Evolutionary conservation across 2,113 vertebrate genomes (phyloP).

Genomic region (Myotis brandtii): DNA sequence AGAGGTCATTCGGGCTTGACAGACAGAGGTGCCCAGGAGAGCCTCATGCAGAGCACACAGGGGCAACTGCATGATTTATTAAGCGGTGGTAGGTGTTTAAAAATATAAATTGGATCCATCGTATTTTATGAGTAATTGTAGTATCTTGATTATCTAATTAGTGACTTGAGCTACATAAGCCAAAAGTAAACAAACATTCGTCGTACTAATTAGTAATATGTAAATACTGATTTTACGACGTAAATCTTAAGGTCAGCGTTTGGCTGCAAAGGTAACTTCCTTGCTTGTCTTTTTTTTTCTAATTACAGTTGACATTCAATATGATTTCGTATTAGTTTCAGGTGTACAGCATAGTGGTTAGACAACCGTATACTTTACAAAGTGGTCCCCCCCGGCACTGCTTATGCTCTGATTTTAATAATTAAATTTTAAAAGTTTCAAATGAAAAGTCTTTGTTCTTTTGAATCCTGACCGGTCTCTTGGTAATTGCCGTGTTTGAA

Average conservation of each 20-base stretch:
- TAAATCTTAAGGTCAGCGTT: background rate
- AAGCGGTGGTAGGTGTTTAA: conserved; percentile 8
- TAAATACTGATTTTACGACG: background rate
- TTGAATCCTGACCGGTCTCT: conserved; percentile 54
- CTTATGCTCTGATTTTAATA: background rate
- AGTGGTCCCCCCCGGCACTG: background rate
- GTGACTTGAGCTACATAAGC: background rate
- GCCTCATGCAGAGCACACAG: background rate
- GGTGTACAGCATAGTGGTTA: background rate
- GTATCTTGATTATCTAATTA: background rate
- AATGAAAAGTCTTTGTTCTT: conserved; percentile 18
- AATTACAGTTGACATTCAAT: background rate
- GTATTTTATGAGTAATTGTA: background rate
- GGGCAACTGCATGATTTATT: background rate
- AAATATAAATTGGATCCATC: conserved; percentile 7
- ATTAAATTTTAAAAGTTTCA: background rate
- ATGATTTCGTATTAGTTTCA: background rate
- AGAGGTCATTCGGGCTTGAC: background rate
- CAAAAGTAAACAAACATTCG: conserved; percentile 12
- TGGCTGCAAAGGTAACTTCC: background rate
- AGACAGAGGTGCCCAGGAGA: background rate
- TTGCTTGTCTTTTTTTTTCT: background rate
- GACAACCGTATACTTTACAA: background rate
- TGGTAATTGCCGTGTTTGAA: conserved; percentile 3
- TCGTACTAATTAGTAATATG: background rate